These are phyloP conservation scores for Etheostoma nigrum DNA, from an alignment of 2,797 vertebrate genomes.

Conservation along the genomic window DNA sequence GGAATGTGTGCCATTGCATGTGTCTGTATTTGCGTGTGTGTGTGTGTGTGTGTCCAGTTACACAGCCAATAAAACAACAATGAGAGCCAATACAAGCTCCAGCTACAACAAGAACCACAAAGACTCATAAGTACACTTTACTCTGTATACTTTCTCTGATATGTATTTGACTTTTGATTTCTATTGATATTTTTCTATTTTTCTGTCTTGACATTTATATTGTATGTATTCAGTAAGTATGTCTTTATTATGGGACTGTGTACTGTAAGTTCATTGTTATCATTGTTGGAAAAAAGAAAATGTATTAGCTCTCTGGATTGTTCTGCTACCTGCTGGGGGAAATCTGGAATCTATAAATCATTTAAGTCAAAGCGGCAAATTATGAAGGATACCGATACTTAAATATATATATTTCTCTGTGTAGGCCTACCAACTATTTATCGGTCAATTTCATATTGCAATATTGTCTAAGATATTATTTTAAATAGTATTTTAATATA, in stretches of 20 bases:
- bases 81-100: constrained; percentile 74
- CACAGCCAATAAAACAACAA: constrained; percentile 75
- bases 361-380: constrained; percentile 69
- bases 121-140: constrained; percentile 79
- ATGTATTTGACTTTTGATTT: constrained; percentile 87
- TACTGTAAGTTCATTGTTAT: constrained; percentile 85
- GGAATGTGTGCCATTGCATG: constrained; percentile 61
- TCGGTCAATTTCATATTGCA: constrained; percentile 84
- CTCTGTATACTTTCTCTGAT: constrained; percentile 81
- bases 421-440: constrained; percentile 83
- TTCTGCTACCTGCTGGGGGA: constrained; percentile 61
- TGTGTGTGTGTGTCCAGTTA: constrained; percentile 62
- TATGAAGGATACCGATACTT: constrained; percentile 79
- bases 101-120: constrained; percentile 75
- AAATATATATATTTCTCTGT: constrained; percentile 82
- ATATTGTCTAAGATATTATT: constrained; percentile 87
- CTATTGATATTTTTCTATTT: constrained; percentile 90
- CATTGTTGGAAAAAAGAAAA: constrained; percentile 78
- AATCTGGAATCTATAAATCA: constrained; percentile 72
- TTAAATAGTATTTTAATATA: constrained; percentile 88
- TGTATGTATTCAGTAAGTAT: constrained; percentile 85
- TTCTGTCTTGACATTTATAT: constrained; percentile 88
- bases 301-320: constrained; percentile 81
- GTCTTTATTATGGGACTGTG: constrained; percentile 87
- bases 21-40: constrained; percentile 47